phyloP scores from a whole-genome alignment of 1,140 invertebrate genomes.

The Ganaspis sp. region DNA sequence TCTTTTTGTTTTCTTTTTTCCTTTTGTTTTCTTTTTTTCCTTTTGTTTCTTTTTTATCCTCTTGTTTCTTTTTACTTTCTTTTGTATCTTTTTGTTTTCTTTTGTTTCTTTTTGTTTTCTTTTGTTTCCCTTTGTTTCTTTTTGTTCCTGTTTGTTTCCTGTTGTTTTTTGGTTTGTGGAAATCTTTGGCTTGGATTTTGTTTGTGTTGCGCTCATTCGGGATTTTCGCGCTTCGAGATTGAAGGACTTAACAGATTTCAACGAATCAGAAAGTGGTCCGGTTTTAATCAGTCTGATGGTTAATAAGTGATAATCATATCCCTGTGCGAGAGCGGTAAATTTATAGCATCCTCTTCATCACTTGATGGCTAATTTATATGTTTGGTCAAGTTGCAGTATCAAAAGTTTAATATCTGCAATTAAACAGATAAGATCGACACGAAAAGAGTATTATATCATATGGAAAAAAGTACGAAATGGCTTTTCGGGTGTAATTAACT shows the following conservation, averaged over 20 bases:
- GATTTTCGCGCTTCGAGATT: no score
- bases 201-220: no score
- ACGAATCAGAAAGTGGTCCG: constrained; percentile 8
- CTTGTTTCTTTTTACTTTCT: no score
- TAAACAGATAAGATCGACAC: constrained; percentile 5
- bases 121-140: no score
- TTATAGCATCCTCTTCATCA: constrained; percentile 12
- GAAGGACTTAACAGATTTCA: neutral
- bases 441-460: neutral
- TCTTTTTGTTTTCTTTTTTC: no score
- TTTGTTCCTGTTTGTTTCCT: no score
- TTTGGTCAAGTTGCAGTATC: constrained; percentile 6
- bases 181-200: no score
- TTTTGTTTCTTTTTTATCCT: no score
- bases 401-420: constrained; percentile 10
- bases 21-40: no score
- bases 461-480: neutral
- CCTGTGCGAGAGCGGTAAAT: neutral
- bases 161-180: neutral
- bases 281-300: constrained; percentile 17
- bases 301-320: constrained; percentile 18
- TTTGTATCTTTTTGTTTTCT: no score
- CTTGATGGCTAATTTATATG: constrained; percentile 15
- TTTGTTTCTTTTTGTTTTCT: no score
- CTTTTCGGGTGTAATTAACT: neutral